Conservation (phyloP, 2,113 vertebrate species). For the Ovibos moschatus region DNA sequence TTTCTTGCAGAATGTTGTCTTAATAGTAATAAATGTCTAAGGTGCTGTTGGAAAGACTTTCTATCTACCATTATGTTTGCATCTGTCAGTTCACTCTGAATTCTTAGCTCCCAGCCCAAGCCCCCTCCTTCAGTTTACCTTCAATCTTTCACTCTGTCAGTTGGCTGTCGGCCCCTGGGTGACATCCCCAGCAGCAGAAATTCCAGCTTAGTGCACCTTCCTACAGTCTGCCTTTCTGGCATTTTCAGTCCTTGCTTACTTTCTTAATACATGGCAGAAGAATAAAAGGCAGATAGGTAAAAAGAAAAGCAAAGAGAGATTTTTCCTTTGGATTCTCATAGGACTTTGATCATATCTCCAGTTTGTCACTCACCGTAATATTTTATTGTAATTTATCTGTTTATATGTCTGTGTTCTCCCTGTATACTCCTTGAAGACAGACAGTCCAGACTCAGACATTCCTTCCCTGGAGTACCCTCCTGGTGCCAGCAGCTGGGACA, state of each 20-base stretch:
- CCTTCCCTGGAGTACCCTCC: not conserved
- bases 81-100: not conserved
- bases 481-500: not conserved
- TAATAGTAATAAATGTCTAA: not conserved
- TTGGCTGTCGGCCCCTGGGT: not conserved
- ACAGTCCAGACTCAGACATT: not conserved
- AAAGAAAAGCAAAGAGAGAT: not conserved
- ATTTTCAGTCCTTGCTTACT: not conserved
- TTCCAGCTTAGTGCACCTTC: not conserved
- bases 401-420: not conserved
- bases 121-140: not conserved
- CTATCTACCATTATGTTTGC: not conserved
- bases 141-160: not conserved
- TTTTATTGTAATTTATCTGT: not conserved
- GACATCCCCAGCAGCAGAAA: not conserved
- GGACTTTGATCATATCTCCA: not conserved
- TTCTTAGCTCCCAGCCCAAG: not conserved
- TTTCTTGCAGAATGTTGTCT: not conserved
- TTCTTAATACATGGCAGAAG: not conserved
- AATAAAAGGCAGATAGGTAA: not conserved
- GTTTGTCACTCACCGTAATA: not conserved
- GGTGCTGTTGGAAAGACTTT: not conserved
- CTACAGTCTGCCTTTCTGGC: not conserved
- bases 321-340: not conserved
- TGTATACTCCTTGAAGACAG: not conserved